Conservation (phyloP, 53 echinoderm and acorn worm genomes). For the Stichopus horrens region DNA sequence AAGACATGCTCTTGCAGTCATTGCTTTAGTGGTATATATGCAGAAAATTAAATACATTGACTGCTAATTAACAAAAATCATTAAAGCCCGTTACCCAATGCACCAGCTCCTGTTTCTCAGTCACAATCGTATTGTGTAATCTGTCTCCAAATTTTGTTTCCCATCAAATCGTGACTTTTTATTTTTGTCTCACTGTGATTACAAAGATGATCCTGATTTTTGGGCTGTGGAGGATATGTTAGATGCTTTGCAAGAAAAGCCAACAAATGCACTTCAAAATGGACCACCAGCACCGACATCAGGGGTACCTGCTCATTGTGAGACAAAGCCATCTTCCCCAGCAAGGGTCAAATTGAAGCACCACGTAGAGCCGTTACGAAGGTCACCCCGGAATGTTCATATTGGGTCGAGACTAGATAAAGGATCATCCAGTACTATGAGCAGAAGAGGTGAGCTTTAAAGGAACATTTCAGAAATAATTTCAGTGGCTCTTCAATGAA, state of each 20-base stretch:
- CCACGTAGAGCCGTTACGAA: not conserved
- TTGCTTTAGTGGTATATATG: too few relatives aligned
- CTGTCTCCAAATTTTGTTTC: too few relatives aligned
- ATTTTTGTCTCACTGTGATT: not conserved
- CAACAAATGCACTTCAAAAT: not conserved
- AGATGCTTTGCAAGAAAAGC: conserved; percentile 33
- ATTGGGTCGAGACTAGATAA: not conserved
- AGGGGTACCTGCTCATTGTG: not conserved
- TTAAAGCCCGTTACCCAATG: too few relatives aligned
- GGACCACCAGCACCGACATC: not conserved
- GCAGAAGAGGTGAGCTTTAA: not conserved
- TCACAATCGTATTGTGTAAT: not conserved
- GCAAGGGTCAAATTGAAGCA: not conserved
- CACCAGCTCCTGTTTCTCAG: not conserved
- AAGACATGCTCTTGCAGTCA: too few relatives aligned
- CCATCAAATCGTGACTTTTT: not conserved
- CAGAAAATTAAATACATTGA: too few relatives aligned
- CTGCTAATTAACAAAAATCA: too few relatives aligned
- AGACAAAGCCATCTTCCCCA: conserved; percentile 11
- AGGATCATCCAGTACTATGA: not conserved
- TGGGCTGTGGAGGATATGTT: conserved; percentile 57
- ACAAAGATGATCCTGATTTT: conserved; percentile 83
- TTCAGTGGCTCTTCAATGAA: not conserved
- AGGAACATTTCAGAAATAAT: not conserved
- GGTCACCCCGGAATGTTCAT: conserved; percentile 14